Conservation (phyloP, 2,113 vertebrate species). For the Empidonax alnorum region DNA sequence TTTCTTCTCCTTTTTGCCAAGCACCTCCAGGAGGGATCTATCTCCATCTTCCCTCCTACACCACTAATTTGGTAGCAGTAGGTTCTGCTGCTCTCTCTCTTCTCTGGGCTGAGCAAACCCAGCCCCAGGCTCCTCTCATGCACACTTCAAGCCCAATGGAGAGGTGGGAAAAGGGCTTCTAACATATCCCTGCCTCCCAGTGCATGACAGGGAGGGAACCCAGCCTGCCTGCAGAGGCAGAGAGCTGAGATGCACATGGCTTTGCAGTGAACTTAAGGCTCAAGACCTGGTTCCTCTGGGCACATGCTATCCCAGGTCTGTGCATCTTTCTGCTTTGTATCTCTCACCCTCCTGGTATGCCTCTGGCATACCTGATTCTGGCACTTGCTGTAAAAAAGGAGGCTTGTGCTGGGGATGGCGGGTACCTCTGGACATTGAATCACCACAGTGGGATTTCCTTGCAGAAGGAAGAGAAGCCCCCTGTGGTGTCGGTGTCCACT, state of each 20-base stretch:
- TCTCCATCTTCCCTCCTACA: not conserved
- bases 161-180: not conserved
- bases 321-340: not conserved
- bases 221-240: not conserved
- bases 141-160: not conserved
- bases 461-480: constrained; percentile 38
- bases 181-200: not conserved
- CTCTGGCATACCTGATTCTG: not conserved
- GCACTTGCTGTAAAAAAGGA: not conserved
- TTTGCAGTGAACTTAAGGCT: not conserved
- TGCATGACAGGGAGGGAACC: not conserved
- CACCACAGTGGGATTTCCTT: rapidly evolving
- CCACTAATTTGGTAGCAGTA: not conserved
- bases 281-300: not conserved
- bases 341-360: not conserved
- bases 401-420: not conserved
- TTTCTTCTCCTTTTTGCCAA: not conserved
- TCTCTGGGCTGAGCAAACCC: not conserved
- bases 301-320: not conserved
- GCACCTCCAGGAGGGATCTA: not conserved
- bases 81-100: not conserved
- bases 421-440: not conserved
- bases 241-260: not conserved
- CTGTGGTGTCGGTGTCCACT: not conserved
- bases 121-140: not conserved